Evolutionary conservation across 2,797 vertebrate species (phyloP).

Genomic region (Enteromius unitaeniatus): DNA sequence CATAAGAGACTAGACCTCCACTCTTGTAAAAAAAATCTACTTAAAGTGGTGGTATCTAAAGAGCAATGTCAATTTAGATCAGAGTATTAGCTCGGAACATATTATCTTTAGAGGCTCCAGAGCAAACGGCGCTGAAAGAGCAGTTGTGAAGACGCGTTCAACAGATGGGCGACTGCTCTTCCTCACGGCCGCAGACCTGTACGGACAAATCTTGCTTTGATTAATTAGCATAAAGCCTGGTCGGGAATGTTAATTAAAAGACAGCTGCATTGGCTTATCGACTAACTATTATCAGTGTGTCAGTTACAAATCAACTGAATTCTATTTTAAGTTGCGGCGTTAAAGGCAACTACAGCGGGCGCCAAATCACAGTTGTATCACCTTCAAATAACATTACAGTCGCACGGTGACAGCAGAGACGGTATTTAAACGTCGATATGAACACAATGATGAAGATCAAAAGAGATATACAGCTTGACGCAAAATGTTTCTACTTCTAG

Average conservation of each 20-base stretch:
- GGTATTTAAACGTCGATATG: not conserved
- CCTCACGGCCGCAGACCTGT: slow-evolving; percentile 33
- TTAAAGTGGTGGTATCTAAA: not conserved
- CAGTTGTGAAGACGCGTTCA: slow-evolving; percentile 67
- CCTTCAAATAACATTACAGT: slow-evolving; percentile 46
- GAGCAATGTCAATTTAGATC: not conserved
- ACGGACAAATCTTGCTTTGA: slow-evolving; percentile 33
- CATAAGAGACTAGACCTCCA: not conserved
- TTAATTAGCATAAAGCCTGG: slow-evolving; percentile 16
- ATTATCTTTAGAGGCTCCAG: not conserved
- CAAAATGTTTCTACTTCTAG: not conserved
- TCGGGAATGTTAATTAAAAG: slow-evolving; percentile 1
- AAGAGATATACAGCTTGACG: not conserved
- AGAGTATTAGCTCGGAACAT: slow-evolving; percentile 1
- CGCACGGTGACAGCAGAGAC: slow-evolving; percentile 14
- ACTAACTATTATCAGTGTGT: slow-evolving; percentile 3
- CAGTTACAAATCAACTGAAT: not conserved
- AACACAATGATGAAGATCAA: not conserved
- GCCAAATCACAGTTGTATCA: slow-evolving; percentile 58
- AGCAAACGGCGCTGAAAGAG: slow-evolving; percentile 28
- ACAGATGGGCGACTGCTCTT: slow-evolving; percentile 74
- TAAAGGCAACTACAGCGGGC: slow-evolving; percentile 59
- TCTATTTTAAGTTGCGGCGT: slow-evolving; percentile 41
- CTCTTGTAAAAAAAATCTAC: not conserved
- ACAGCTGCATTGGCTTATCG: not conserved